These are phyloP conservation scores for Pleuronectes platessa DNA, from an alignment of 2,113 vertebrate genomes.

Conservation along the genomic window DNA sequence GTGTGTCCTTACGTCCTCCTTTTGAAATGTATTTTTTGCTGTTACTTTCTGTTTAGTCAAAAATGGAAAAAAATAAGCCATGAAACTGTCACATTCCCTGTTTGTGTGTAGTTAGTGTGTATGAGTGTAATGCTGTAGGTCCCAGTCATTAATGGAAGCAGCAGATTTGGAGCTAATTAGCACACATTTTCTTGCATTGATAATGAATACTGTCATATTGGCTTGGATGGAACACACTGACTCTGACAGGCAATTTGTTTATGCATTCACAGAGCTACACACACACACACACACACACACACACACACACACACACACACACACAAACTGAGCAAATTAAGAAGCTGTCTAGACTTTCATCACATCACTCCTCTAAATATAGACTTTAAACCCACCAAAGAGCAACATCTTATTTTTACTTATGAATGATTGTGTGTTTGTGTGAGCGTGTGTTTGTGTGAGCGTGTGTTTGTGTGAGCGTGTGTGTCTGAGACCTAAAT, in stretches of 20 bases:
- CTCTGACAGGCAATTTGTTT: constrained; percentile 53
- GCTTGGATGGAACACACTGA: constrained; percentile 22
- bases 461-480: not conserved
- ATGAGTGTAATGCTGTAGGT: not conserved
- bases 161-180: constrained; percentile 50
- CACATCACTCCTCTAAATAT: constrained; percentile 53
- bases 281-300: not conserved
- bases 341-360: constrained; percentile 34
- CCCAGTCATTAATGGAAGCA: constrained; percentile 17
- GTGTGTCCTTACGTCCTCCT: not conserved
- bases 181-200: constrained; percentile 43
- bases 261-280: constrained; percentile 21
- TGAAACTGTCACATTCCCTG: not conserved
- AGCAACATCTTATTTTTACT: constrained; percentile 45
- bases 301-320: too few relatives aligned
- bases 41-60: not conserved
- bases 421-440: constrained; percentile 23
- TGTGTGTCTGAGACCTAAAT: not conserved
- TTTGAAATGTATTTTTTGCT: constrained; percentile 19
- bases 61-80: not conserved
- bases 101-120: constrained; percentile 12
- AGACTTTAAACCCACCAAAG: constrained; percentile 43
- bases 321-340: constrained; percentile 39
- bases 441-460: constrained; percentile 9
- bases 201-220: constrained; percentile 38